These are phyloP conservation scores for Onchidella celtica DNA, from an alignment of 2,888 invertebrate species.

Conservation along the genomic window DNA sequence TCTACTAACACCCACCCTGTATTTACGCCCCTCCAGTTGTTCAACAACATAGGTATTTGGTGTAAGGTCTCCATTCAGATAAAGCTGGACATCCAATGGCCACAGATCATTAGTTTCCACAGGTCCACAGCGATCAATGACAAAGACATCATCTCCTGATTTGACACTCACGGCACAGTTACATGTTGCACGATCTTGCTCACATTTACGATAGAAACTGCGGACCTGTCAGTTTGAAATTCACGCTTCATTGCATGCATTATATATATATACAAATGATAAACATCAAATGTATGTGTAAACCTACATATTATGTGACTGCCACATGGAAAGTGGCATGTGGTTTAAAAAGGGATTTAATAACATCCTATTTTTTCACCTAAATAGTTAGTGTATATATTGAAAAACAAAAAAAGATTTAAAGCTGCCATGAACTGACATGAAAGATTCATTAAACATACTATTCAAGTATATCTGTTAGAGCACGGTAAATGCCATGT, in stretches of 20 bases:
- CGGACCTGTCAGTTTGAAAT: constrained; percentile 57
- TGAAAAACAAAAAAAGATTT: too few species aligned
- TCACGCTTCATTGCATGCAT: not conserved
- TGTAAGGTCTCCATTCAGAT: constrained; percentile 59
- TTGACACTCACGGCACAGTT: constrained; percentile 67
- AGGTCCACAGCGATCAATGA: constrained; percentile 62
- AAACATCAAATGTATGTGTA: not conserved
- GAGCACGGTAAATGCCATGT: too few species aligned
- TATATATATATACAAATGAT: not conserved
- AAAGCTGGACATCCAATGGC: constrained; percentile 53
- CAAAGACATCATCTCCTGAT: constrained; percentile 62
- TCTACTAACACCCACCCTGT: constrained; percentile 55
- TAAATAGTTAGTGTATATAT: too few species aligned
- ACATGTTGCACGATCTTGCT: constrained; percentile 58
- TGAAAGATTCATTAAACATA: too few species aligned
- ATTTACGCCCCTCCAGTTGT: constrained; percentile 55
- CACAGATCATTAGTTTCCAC: not conserved
- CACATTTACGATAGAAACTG: constrained; percentile 56
- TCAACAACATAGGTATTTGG: constrained; percentile 55
- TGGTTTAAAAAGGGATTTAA: too few species aligned
- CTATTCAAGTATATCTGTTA: too few species aligned
- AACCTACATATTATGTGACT: too few species aligned
- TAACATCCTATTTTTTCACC: too few species aligned
- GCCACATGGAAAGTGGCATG: too few species aligned
- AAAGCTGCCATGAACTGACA: too few species aligned